Evolutionary conservation across 2,113 vertebrate species (phyloP).

Genomic region (Danionella cerebrum): DNA sequence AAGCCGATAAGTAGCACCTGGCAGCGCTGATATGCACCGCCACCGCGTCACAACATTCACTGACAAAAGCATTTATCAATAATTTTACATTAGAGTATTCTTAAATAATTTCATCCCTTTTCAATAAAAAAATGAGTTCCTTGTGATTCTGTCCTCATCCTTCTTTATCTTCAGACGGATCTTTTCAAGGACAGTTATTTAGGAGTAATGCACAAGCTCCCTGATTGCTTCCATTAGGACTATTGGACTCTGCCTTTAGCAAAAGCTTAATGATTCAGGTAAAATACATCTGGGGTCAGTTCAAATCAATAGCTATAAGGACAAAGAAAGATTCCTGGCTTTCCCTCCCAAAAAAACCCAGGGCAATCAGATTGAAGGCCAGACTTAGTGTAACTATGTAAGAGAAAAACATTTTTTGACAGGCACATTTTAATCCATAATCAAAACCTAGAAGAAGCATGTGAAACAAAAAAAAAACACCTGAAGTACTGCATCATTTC

Average conservation of each 20-base stretch:
- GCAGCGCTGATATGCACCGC: too few species aligned
- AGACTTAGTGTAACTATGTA: not conserved
- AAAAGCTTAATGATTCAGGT: constrained; percentile 28
- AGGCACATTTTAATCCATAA: not conserved
- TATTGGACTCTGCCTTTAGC: not conserved
- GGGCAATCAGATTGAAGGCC: constrained; percentile 16
- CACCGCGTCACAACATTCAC: too few species aligned
- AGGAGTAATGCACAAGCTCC: not conserved
- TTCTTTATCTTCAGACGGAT: not conserved
- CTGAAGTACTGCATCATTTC: not conserved
- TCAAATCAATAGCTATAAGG: constrained; percentile 28
- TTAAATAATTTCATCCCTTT: too few species aligned
- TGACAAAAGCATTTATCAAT: too few species aligned
- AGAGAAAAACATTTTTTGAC: constrained; percentile 3
- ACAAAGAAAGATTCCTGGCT: constrained; percentile 30
- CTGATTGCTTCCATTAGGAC: constrained; percentile 11
- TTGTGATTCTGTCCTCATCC: not conserved
- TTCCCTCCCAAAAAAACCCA: not conserved
- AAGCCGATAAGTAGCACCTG: too few species aligned
- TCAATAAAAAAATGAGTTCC: not conserved
- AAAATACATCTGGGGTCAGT: not conserved
- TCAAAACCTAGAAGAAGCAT: too few species aligned
- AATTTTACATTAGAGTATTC: too few species aligned
- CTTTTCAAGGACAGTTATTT: constrained; percentile 11
- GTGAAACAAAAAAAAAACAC: not conserved